Percentiles rank a stretch among this genome's conserved stretches.
phyloP scores from a whole-genome alignment of 2,888 invertebrate genomes.

The Melikaiella ostensackeni region DNA sequence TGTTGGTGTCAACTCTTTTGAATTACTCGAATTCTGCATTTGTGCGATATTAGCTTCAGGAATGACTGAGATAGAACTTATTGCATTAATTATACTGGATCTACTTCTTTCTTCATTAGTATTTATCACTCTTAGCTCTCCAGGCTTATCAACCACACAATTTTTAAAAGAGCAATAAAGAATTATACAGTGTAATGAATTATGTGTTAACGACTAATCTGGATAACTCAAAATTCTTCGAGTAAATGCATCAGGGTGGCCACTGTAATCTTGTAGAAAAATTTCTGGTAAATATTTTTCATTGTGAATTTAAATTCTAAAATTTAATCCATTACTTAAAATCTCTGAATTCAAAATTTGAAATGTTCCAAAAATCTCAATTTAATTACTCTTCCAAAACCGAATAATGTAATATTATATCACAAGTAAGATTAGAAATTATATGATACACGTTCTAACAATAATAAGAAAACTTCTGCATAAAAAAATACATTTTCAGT shows the following conservation, averaged over 20 bases:
- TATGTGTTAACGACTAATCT: background rate
- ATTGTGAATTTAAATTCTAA: too few relatives aligned
- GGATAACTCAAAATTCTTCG: background rate
- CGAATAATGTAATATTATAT: too few relatives aligned
- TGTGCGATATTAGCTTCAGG: background rate
- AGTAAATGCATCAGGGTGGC: background rate
- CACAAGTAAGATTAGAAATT: too few relatives aligned
- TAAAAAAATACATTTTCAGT: too few relatives aligned
- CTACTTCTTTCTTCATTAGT: background rate
- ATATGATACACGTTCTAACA: too few relatives aligned
- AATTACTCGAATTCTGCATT: background rate
- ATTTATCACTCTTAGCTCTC: background rate
- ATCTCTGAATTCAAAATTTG: too few relatives aligned
- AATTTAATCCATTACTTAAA: too few relatives aligned
- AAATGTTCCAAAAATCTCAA: too few relatives aligned
- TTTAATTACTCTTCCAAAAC: too few relatives aligned
- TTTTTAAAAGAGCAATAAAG: background rate
- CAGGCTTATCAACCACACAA: background rate
- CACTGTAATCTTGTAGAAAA: background rate
- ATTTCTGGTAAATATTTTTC: background rate
- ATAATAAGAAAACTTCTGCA: too few relatives aligned
- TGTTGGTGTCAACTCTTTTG: background rate
- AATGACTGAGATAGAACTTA: background rate
- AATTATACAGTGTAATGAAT: background rate
- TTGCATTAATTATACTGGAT: background rate